Evolutionary conservation across 1,140 invertebrate species (phyloP), one percentile per base, ranked within the genome.

Genomic region (Drosophila simulans): DNA sequence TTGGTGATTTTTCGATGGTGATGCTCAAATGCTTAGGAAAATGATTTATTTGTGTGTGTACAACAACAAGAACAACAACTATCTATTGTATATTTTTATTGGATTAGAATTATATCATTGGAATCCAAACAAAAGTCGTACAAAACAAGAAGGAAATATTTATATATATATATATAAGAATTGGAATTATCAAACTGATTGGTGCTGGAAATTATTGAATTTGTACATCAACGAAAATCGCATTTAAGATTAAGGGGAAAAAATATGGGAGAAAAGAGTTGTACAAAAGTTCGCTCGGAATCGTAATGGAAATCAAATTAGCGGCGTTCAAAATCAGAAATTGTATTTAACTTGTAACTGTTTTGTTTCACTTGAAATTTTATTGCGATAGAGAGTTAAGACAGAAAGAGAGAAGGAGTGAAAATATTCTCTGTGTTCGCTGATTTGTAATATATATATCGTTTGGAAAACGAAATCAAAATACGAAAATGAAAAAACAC

Each of bases 31-130:
- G 51, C 34, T 40, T 35, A 22, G 37, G 46, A 48, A 43, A 77
- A 11, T n/a, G 3, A 57, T 48, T 65, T 69, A 73, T 65, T 65
- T 64, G 45, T 89, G 80, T 85, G 74, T 72, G 64, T 88, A 89
- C 84, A 89, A 89, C 84, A 89, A 89, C 84, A 89, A 89, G 84
- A 89, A 89, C 84, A 89, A 89, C 84, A 89, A 89, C 84, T 89
- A 89, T 89, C 76, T 89, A 89, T 70, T 54, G 64, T 84, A 83
- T 88, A 89, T 88, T 84, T 84, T 65, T 83, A 83, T 86, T 85
- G 64, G 69, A 79, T 69, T 80, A 77, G 72, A 64, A 73, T 77
- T 80, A 88, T 63, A 80, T 64, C 60, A 73, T 73, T 83, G 25
- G 39, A 82, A 81, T 73, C 72, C 60, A 79, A 82, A 76, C 52